Percentiles rank a stretch among this genome's conserved stretches.
Evolutionary conservation across 2,888 invertebrate genomes (phyloP).

Genomic region (Neocrepidodera transversa): DNA sequence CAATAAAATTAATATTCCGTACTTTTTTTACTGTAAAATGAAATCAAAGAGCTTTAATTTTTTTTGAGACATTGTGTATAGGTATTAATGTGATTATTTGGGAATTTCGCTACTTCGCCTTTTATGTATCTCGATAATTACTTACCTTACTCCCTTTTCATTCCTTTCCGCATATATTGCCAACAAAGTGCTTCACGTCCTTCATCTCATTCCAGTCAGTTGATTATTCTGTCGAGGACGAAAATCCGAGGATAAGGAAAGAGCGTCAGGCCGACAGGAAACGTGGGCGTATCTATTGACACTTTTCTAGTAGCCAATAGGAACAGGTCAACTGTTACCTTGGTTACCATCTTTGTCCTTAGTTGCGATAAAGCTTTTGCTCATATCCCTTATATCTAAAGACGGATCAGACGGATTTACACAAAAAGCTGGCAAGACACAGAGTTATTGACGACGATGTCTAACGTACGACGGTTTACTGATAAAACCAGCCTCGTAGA

Average conservation of each 20-base stretch:
- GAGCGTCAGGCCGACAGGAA: constrained; percentile 37
- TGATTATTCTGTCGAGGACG: constrained; percentile 37
- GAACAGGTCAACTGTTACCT: constrained; percentile 56
- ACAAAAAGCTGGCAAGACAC: constrained; percentile 36
- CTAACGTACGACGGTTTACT: constrained; percentile 24
- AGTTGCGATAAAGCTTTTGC: constrained; percentile 49
- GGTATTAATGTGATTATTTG: not conserved
- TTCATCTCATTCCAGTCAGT: constrained; percentile 28
- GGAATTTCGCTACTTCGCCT: constrained; percentile 5
- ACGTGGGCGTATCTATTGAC: constrained; percentile 57
- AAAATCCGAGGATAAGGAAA: constrained; percentile 34
- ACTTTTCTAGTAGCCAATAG: constrained; percentile 58
- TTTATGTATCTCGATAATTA: constrained; percentile 21
- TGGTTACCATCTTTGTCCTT: constrained; percentile 56
- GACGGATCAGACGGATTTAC: constrained; percentile 37
- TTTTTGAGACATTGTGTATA: not conserved
- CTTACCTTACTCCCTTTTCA: constrained; percentile 25
- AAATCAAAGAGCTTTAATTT: not conserved
- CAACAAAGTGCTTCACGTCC: constrained; percentile 24
- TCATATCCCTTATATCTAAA: constrained; percentile 40
- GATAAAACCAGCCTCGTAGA: constrained; percentile 25
- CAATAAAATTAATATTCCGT: too few relatives aligned
- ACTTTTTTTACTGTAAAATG: too few relatives aligned
- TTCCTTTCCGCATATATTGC: constrained; percentile 22
- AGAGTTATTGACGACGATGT: constrained; percentile 34